These are phyloP conservation scores for Antechinus flavipes DNA, from an alignment of 2,113 vertebrate species.

Conservation along the genomic window DNA sequence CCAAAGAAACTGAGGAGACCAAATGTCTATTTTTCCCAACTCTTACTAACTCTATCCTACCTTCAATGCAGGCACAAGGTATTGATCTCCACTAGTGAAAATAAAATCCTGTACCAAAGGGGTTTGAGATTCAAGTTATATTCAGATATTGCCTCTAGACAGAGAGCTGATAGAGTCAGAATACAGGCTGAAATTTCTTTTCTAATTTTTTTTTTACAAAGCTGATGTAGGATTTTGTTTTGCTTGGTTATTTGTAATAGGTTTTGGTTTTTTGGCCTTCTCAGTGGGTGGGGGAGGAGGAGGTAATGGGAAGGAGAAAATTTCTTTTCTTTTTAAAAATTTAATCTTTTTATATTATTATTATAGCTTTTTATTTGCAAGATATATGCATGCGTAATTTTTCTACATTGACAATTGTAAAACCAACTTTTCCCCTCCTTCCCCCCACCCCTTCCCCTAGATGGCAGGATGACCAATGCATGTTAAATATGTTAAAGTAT, in stretches of 20 bases:
- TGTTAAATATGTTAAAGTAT: too few species aligned
- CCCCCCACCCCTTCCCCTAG: too few species aligned
- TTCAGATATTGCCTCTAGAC: not conserved
- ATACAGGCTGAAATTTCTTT: not conserved
- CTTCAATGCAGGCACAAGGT: not conserved
- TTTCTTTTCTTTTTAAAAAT: not conserved
- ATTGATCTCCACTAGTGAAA: not conserved
- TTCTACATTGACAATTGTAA: too few species aligned
- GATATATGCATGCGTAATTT: too few species aligned
- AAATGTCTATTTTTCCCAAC: not conserved
- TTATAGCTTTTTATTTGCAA: too few species aligned
- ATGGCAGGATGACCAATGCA: too few species aligned
- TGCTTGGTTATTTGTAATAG: not conserved
- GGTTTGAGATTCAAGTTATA: not conserved
- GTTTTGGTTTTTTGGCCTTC: not conserved
- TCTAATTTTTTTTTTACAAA: not conserved
- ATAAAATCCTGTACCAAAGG: not conserved
- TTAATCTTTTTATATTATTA: too few species aligned
- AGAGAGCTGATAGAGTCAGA: not conserved
- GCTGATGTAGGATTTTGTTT: not conserved
- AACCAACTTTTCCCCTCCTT: too few species aligned
- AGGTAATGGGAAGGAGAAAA: not conserved
- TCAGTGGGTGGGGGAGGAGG: not conserved
- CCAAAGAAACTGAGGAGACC: not conserved
- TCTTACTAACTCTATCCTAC: not conserved